phyloP scores from a whole-genome alignment of 2,113 vertebrate species.

The Mellivora capensis region DNA sequence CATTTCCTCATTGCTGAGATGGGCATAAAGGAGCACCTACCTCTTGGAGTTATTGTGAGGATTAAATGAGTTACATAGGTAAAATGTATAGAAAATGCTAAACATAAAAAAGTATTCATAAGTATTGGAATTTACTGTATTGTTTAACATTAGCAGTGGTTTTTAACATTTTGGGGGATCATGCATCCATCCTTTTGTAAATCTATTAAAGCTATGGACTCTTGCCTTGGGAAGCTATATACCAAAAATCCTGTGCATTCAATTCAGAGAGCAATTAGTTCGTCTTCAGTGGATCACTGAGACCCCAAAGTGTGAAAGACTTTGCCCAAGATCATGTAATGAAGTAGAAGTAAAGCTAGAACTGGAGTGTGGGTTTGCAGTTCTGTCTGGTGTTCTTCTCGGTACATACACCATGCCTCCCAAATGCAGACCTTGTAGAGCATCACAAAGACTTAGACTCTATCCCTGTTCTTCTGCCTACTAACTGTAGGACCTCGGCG shows the following conservation, averaged over 20 bases:
- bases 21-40: neutral
- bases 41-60: neutral
- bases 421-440: rapidly evolving
- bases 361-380: too few species aligned
- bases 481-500: neutral
- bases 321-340: neutral
- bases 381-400: neutral
- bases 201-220: neutral
- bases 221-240: neutral
- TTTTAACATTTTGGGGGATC: neutral
- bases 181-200: neutral
- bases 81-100: neutral
- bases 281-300: neutral
- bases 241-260: neutral
- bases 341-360: too few species aligned
- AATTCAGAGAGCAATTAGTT: neutral
- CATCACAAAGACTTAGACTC: too few species aligned
- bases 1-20: neutral
- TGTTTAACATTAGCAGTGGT: neutral
- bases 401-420: too few species aligned
- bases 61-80: neutral
- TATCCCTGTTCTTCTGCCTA: neutral
- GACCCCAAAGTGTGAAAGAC: neutral
- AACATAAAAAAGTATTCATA: neutral
- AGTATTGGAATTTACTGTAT: neutral